Evolutionary conservation across 2,888 invertebrate species (phyloP).

Genomic region (Leptinotarsa rubiginosa): DNA sequence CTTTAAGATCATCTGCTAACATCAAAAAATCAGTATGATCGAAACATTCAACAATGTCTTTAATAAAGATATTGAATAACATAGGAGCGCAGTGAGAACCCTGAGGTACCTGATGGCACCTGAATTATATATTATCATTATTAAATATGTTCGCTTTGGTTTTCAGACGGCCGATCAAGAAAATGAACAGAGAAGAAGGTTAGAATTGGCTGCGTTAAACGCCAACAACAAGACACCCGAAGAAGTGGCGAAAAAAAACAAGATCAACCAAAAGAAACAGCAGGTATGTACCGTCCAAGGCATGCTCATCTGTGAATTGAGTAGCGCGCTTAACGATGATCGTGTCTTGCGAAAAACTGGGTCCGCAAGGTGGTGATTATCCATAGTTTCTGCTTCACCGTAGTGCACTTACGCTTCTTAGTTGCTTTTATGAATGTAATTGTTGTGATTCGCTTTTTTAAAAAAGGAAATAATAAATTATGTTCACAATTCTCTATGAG

Average conservation of each 20-base stretch:
- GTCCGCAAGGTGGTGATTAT: slow-evolving; percentile 23
- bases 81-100: too few relatives aligned
- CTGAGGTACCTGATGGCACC: too few relatives aligned
- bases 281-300: slow-evolving; percentile 74
- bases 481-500: slow-evolving; percentile 2
- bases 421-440: slow-evolving; percentile 7
- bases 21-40: too few relatives aligned
- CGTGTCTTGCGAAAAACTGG: slow-evolving; percentile 33
- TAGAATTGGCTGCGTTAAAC: slow-evolving; percentile 84
- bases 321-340: slow-evolving; percentile 20
- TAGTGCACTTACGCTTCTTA: neutral
- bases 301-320: slow-evolving; percentile 41
- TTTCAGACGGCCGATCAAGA: slow-evolving; percentile 89
- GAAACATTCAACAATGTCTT: too few relatives aligned
- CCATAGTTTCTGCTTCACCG: neutral
- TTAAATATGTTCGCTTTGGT: slow-evolving; percentile 20
- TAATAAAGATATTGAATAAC: too few relatives aligned
- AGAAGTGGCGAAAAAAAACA: slow-evolving; percentile 80
- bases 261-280: slow-evolving; percentile 89
- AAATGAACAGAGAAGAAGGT: slow-evolving; percentile 89
- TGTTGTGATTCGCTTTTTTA: neutral
- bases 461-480: slow-evolving; percentile 14
- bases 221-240: slow-evolving; percentile 76
- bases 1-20: too few relatives aligned
- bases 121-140: too few relatives aligned